Evolutionary conservation across 2,797 vertebrate species (phyloP).

Genomic region (Vespertilio murinus): DNA sequence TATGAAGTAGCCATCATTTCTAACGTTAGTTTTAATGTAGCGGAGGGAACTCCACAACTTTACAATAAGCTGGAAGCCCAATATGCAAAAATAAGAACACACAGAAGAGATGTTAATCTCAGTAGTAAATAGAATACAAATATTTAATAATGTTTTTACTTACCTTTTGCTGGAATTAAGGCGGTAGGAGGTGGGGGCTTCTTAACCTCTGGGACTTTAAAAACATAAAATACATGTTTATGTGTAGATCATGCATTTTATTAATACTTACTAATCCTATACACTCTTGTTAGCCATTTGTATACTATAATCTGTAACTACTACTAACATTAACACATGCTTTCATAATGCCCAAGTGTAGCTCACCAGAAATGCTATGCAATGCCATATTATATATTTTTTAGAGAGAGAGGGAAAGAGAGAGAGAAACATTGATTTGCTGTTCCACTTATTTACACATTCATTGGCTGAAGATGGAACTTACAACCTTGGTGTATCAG

Average conservation of each 20-base stretch:
- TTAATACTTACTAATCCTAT: background rate
- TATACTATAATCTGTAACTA: background rate
- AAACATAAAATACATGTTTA: conserved; percentile 79
- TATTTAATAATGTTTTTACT: conserved; percentile 67
- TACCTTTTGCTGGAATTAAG: conserved; percentile 83
- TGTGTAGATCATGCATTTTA: conserved; percentile 35
- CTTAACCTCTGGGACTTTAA: conserved; percentile 85
- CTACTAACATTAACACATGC: background rate
- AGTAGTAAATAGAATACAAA: conserved; percentile 17
- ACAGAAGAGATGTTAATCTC: background rate
- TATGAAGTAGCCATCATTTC: background rate
- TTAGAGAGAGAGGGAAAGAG: background rate
- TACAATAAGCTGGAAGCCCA: background rate
- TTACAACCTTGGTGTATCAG: background rate
- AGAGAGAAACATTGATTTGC: background rate
- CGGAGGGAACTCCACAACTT: background rate
- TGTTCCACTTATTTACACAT: background rate
- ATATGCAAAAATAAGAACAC: conserved; percentile 28
- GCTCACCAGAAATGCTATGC: background rate
- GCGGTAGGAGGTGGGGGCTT: conserved; percentile 77
- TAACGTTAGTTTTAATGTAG: background rate
- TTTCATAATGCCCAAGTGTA: background rate
- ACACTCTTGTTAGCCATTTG: background rate
- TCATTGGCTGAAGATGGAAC: background rate
- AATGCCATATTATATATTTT: background rate